Evolutionary conservation across 2,113 vertebrate species (phyloP).

Genomic region (Ptilonorhynchus violaceus): DNA sequence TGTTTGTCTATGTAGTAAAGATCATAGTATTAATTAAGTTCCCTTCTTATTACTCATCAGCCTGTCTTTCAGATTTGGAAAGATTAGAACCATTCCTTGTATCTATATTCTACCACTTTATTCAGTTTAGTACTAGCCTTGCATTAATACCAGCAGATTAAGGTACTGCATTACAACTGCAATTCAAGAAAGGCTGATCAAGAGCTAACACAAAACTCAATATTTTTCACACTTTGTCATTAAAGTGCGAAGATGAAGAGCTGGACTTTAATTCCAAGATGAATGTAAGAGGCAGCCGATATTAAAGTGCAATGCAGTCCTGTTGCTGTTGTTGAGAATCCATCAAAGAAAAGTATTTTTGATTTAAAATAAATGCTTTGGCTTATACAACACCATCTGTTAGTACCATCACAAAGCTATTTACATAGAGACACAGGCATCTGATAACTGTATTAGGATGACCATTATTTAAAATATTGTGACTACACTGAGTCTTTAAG

Average conservation of each 20-base stretch:
- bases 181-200: background rate
- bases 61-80: background rate
- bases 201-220: background rate
- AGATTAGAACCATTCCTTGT: background rate
- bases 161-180: background rate
- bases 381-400: background rate
- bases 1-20: background rate
- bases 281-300: background rate
- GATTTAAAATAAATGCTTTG: background rate
- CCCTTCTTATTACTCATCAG: background rate
- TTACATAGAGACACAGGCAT: background rate
- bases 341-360: background rate
- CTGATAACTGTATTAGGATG: background rate
- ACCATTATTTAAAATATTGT: background rate
- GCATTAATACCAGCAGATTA: background rate
- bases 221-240: background rate
- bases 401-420: background rate
- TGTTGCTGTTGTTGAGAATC: background rate
- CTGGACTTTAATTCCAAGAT: background rate
- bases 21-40: background rate
- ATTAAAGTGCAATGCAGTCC: background rate
- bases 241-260: background rate
- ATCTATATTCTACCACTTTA: background rate
- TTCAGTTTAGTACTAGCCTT: background rate
- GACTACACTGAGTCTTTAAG: background rate